phyloP scores from a whole-genome alignment of 2,797 vertebrate species.

The Tinamus major region DNA sequence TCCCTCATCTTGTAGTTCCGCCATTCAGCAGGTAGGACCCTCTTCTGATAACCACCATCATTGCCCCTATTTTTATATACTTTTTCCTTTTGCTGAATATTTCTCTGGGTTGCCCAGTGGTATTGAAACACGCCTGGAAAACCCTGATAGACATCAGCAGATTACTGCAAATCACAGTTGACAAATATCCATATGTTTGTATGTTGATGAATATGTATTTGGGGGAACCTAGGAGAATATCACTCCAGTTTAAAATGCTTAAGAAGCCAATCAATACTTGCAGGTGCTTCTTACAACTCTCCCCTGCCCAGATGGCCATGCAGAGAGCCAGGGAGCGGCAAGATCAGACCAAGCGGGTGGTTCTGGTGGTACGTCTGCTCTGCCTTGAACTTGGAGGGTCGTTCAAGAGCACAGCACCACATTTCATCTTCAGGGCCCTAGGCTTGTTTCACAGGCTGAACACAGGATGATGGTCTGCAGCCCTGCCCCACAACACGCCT shows the following conservation, averaged over 20 bases:
- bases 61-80: neutral
- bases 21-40: accelerated
- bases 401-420: neutral
- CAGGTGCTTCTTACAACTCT: slow-evolving; percentile 78
- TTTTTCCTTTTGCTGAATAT: neutral
- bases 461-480: neutral
- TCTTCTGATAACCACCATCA: neutral
- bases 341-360: neutral
- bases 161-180: neutral
- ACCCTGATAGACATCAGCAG: neutral
- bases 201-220: neutral
- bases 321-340: slow-evolving; percentile 52
- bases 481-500: too few relatives aligned
- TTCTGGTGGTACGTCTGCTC: neutral
- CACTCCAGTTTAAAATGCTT: slow-evolving; percentile 78
- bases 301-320: slow-evolving; percentile 66
- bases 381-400: slow-evolving; percentile 19
- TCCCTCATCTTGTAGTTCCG: neutral
- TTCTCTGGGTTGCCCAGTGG: neutral
- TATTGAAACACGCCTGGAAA: neutral
- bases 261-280: slow-evolving; percentile 82
- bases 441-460: neutral
- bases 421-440: neutral
- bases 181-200: neutral
- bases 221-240: neutral